Conservation (phyloP, 2,797 vertebrate genomes). For the Rhinophrynus dorsalis region DNA sequence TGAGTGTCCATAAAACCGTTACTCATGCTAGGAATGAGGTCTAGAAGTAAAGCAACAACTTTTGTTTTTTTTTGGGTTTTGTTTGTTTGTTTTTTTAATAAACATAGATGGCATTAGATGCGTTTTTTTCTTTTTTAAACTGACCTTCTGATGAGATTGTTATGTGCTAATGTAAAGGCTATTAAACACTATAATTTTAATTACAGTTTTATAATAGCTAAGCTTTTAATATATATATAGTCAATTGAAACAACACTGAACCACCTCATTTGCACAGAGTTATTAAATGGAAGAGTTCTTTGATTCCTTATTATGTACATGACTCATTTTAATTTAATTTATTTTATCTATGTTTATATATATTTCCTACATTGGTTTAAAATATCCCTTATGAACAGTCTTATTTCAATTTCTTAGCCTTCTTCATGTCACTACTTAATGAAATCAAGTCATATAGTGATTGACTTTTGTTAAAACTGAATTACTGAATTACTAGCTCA, state of each 20-base stretch:
- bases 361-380: slow-evolving; percentile 65
- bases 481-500: too few relatives aligned
- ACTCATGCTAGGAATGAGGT: too few relatives aligned
- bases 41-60: too few relatives aligned
- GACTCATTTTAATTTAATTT: slow-evolving; percentile 79
- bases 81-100: too few relatives aligned
- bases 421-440: not conserved
- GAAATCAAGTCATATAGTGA: not conserved
- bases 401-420: not conserved
- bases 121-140: slow-evolving; percentile 27
- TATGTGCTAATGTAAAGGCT: slow-evolving; percentile 58
- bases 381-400: not conserved
- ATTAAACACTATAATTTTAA: slow-evolving; percentile 64
- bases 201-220: slow-evolving; percentile 60
- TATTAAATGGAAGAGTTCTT: slow-evolving; percentile 73
- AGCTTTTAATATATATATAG: slow-evolving; percentile 60
- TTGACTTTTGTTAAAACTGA: too few relatives aligned
- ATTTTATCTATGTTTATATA: slow-evolving; percentile 67
- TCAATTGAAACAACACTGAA: slow-evolving; percentile 66
- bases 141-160: slow-evolving; percentile 29
- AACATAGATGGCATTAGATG: too few relatives aligned
- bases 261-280: slow-evolving; percentile 68
- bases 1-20: too few relatives aligned
- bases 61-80: too few relatives aligned
- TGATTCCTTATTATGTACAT: slow-evolving; percentile 75